Base-by-base conservation (phyloP, 2,888 invertebrate genomes). In the Scaptomyza caliginosa region DNA sequence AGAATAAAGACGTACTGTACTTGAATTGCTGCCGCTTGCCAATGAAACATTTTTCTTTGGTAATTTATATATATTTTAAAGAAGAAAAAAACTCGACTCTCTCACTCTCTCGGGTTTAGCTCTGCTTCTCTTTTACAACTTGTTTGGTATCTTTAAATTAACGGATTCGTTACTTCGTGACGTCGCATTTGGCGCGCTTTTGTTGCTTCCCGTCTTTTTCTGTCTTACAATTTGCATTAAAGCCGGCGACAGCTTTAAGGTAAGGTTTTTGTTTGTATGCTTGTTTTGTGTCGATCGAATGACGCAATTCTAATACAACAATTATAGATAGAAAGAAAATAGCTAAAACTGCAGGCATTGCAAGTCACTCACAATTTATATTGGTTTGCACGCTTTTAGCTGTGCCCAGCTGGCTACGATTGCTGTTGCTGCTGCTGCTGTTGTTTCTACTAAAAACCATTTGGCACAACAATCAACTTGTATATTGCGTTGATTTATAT, bases 381-480 rank as follows among this genome's bases (percentile, higher is more conserved):
- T 67, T 57, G 54, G 50, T 60, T 59, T 55, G 55, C 74, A 80
- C 74, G 68, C 68, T 68, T 77, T 42, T 66, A 36, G 54, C 42
- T 17, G 24, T 40, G 23, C 24, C 32, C 56, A 50, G 50, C 49
- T 46, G 34, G 63, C 58, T 46, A 40, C 32, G 30, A 28, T 11
- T 50, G 45, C 26, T 55, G 60, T 58, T 50, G 46, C 32, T 39
- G 34, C n/a, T 50, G 45, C 26, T 55, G 60, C 62, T 50, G n/a
- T n/a, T n/a, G n/a, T n/a, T n/a, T n/a, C n/a, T n/a, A n/a, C n/a
- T n/a, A n/a, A 60, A 66, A 67, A 43, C 28, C 69, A 80, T 78
- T 83, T 83, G 86, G 80, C 83, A 66, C 63, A 67, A 74, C 67
- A 79, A 86, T 71, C 58, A 66, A 83, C 66, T 58, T 74, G 68